A percentile compares a stretch with the other conserved stretches of the same genome.
These are phyloP conservation scores for Zenarchopterus dispar DNA, from an alignment of 2,797 vertebrate species.

Conservation along the genomic window DNA sequence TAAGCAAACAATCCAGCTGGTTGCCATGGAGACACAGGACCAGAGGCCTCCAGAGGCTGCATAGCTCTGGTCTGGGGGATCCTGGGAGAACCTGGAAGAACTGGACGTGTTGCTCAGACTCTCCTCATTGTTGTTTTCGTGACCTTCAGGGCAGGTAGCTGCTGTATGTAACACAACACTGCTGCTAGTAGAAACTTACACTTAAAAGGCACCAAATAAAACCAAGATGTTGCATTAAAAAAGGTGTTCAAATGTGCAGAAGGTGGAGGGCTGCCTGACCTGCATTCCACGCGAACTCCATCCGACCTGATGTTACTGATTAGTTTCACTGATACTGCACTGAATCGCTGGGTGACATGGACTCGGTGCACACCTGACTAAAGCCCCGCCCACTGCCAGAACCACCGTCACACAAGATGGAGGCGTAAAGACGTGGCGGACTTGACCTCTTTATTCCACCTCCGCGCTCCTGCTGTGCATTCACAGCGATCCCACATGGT, in stretches of 20 bases:
- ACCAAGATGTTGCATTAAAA: too few species aligned
- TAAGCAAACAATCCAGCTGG: conserved; percentile 72
- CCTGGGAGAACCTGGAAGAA: conserved; percentile 18
- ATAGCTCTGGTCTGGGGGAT: conserved; percentile 27
- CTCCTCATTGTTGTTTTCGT: conserved; percentile 26
- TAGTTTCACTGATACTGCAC: conserved; percentile 9
- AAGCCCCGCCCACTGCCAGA: too few species aligned
- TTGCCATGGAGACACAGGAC: conserved; percentile 60
- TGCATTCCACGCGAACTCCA: conserved; percentile 23
- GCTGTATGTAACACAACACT: neutral
- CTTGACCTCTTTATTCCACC: too few species aligned
- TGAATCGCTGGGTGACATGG: neutral
- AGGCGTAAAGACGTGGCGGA: too few species aligned
- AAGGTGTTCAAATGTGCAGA: too few species aligned
- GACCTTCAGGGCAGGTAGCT: conserved; percentile 30
- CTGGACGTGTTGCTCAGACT: conserved; percentile 11
- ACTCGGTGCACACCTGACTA: neutral
- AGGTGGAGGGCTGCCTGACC: neutral
- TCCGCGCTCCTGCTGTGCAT: too few species aligned
- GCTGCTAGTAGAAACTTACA: neutral
- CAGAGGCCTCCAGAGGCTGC: conserved; percentile 36
- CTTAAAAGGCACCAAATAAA: too few species aligned
- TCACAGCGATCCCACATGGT: too few species aligned
- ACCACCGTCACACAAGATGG: too few species aligned
- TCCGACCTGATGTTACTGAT: conserved; percentile 22